These are phyloP conservation scores for Diloba caeruleocephala DNA, from an alignment of 2,888 invertebrate species.

Conservation along the genomic window DNA sequence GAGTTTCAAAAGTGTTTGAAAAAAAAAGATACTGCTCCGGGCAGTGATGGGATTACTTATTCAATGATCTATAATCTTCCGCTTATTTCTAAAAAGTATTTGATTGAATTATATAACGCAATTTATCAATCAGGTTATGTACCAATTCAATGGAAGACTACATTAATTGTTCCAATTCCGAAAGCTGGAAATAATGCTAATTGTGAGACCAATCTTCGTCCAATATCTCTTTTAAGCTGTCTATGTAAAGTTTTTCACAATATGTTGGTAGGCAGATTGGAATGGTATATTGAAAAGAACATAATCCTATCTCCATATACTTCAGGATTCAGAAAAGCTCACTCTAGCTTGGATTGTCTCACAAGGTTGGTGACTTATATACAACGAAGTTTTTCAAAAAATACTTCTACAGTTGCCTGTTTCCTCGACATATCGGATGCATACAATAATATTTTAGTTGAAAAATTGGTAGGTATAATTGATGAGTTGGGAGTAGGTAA, in stretches of 20 bases:
- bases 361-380: neutral
- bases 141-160: neutral
- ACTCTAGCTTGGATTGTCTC: neutral
- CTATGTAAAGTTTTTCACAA: neutral
- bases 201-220: neutral
- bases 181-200: neutral
- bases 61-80: no score
- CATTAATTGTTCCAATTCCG: neutral
- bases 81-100: no score
- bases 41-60: neutral
- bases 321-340: neutral
- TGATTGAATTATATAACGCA: no score
- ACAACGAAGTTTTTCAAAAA: neutral
- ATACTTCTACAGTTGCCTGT: no score
- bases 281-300: slow-evolving; percentile 3
- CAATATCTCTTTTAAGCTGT: neutral
- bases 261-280: neutral
- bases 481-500: no score
- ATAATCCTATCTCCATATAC: neutral
- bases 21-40: no score
- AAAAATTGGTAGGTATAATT: no score
- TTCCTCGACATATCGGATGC: no score
- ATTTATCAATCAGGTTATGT: neutral
- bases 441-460: no score
- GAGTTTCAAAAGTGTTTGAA: no score